Evolutionary conservation across 2,888 invertebrate species (phyloP), one percentile per base, ranked within the genome.

Genomic region (Diarsia mendica): DNA sequence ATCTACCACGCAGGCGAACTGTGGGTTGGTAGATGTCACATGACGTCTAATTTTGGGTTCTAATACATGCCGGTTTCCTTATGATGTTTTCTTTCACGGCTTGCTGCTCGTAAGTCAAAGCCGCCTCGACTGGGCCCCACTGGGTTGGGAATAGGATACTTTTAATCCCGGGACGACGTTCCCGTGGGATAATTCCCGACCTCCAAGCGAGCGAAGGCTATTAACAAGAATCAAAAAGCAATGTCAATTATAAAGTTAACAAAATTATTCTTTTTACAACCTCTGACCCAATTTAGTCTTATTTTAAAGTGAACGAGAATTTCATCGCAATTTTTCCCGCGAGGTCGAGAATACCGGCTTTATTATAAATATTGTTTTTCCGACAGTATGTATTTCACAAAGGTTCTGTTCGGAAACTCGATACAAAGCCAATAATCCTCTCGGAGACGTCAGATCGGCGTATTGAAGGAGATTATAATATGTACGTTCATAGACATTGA

Each of bases 381-480:
- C 11, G n/a, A 2, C 64, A 58, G 58, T 71, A 74, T 44, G 44
- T 11, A 48, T 70, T 55, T 70, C 67, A 49, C 55, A 61, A 28
- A 72, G 33, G 46, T 44, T 58, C 48, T 48, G 67, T 49, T 53
- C 28, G 46, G 69, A 65, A 67, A 72, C 69, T 64, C 28, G 84
- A 75, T 73, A 70, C 51, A 55, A 66, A 75, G 69, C 70, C 72
- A 84, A 80, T 84, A 75, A 82, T 75, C 72, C 67, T 51, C 49
- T 72, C 2, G 28, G 68, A 49, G 67, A 69, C 80, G 72, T 66
- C 69, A 71, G 71, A n/a, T 20, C 49, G n/a, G 51, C n/a, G n/a
- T 33, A 11, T 72, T n/a, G 49, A 28, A 9, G 20, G 23, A 70
- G 84, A 72, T 83, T 79, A 79, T 79, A 74, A 79, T 79, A 74